phyloP scores from a whole-genome alignment of 2,797 vertebrate species.

The Apogon talboti region DNA sequence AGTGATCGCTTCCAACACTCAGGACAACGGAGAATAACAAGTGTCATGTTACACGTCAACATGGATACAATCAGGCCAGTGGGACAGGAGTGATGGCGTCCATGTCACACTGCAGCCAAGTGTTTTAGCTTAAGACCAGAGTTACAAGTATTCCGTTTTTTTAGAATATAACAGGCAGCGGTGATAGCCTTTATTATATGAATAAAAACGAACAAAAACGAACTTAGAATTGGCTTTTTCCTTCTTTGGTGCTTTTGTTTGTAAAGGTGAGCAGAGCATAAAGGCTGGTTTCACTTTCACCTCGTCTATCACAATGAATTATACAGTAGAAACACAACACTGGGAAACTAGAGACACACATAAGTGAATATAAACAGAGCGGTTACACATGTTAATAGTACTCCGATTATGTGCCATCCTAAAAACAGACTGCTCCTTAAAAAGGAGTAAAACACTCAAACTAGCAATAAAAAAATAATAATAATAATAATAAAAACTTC shows the following conservation, averaged over 20 bases:
- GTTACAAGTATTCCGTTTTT: too few species aligned
- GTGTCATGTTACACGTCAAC: constrained; percentile 57
- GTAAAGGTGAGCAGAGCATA: constrained; percentile 1
- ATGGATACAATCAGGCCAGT: constrained; percentile 10
- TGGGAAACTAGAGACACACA: constrained; percentile 12
- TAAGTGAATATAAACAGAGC: not conserved
- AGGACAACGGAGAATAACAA: not conserved
- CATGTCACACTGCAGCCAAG: not conserved
- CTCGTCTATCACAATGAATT: constrained; percentile 55
- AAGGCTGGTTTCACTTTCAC: constrained; percentile 63
- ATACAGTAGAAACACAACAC: constrained; percentile 44
- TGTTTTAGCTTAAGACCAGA: too few species aligned
- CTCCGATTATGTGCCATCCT: not conserved
- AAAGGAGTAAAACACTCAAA: not conserved
- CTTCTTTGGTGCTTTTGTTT: not conserved
- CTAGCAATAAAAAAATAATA: too few species aligned
- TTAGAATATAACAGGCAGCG: too few species aligned
- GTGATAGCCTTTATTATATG: too few species aligned
- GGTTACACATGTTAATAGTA: not conserved
- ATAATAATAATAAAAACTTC: too few species aligned
- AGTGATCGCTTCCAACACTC: constrained; percentile 30
- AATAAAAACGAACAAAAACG: too few species aligned
- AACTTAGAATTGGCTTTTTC: not conserved
- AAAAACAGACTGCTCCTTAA: not conserved
- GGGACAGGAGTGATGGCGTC: not conserved